phyloP scores from a whole-genome alignment of 2,113 vertebrate species.

The Ammodytes marinus region DNA sequence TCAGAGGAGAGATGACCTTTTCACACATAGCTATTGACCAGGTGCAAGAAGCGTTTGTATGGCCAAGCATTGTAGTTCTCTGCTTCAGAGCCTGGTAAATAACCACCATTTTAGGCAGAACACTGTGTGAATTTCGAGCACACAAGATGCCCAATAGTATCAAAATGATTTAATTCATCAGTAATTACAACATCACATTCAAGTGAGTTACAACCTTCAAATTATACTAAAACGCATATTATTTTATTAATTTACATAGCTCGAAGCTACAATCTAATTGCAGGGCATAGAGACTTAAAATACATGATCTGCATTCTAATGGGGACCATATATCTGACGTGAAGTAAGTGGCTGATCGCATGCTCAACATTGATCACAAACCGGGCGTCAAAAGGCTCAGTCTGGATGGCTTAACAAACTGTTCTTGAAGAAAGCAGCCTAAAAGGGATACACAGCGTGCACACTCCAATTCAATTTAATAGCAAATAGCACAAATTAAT shows the following conservation, averaged over 20 bases:
- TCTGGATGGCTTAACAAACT: not conserved
- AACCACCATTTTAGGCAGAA: not conserved
- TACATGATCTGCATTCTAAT: not conserved
- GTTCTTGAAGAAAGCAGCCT: constrained; percentile 1
- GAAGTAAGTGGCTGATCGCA: not conserved
- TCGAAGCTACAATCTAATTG: not conserved
- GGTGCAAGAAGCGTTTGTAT: not conserved
- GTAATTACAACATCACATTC: too few relatives aligned
- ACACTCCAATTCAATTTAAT: not conserved
- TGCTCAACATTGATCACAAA: not conserved
- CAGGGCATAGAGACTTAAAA: not conserved
- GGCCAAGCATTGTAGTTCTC: not conserved
- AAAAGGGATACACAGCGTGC: not conserved
- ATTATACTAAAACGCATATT: not conserved
- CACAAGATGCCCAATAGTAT: not conserved
- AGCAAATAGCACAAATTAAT: not conserved
- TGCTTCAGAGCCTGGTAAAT: not conserved
- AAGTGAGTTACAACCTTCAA: not conserved
- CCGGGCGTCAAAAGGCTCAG: not conserved
- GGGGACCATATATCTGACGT: not conserved
- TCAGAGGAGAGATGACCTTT: constrained; percentile 25
- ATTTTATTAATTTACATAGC: not conserved
- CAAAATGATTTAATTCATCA: too few relatives aligned
- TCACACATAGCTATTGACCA: constrained; percentile 17
- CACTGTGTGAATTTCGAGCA: not conserved